A percentile compares a stretch with the other conserved stretches of the same genome.
Conservation (phyloP, 2,888 invertebrate genomes). For the Hypsopygia costalis region DNA sequence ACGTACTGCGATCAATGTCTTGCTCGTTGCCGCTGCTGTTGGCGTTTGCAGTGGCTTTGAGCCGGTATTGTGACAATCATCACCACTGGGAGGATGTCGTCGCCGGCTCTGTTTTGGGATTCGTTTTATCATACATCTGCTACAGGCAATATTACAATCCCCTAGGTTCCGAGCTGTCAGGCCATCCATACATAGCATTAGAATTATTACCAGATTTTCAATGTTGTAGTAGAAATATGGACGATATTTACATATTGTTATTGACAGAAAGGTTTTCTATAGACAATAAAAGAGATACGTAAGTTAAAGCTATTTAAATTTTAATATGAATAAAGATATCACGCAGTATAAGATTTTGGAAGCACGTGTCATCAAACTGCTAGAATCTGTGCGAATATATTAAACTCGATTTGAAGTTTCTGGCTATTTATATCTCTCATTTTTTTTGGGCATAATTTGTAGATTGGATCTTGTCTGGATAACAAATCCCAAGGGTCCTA, state of each 20-base stretch:
- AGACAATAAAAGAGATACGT: neutral
- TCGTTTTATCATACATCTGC: slow-evolving; percentile 80
- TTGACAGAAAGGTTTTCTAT: too few relatives aligned
- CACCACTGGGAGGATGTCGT: slow-evolving; percentile 93
- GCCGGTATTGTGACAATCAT: slow-evolving; percentile 91
- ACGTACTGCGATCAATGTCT: slow-evolving; percentile 80
- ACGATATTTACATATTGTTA: neutral
- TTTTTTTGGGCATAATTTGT: too few relatives aligned
- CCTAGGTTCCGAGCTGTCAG: slow-evolving; percentile 30
- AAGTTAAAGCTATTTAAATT: too few relatives aligned
- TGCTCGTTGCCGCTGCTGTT: slow-evolving; percentile 82
- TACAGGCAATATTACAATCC: slow-evolving; percentile 86
- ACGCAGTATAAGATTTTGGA: too few relatives aligned
- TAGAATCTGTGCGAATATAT: too few relatives aligned
- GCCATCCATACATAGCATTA: slow-evolving; percentile 25
- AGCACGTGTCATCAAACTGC: too few relatives aligned
- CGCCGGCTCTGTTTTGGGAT: slow-evolving; percentile 85
- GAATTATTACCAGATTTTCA: slow-evolving; percentile 10
- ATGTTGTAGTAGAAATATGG: neutral
- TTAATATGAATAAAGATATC: too few relatives aligned
- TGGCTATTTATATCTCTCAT: too few relatives aligned
- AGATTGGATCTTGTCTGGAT: too few relatives aligned
- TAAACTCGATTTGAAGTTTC: too few relatives aligned
- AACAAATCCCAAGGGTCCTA: too few relatives aligned
- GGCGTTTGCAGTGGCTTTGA: slow-evolving; percentile 84